Percentiles rank a stretch among this genome's conserved stretches.
phyloP scores from a whole-genome alignment of 2,113 vertebrate species.

The Grus americana region DNA sequence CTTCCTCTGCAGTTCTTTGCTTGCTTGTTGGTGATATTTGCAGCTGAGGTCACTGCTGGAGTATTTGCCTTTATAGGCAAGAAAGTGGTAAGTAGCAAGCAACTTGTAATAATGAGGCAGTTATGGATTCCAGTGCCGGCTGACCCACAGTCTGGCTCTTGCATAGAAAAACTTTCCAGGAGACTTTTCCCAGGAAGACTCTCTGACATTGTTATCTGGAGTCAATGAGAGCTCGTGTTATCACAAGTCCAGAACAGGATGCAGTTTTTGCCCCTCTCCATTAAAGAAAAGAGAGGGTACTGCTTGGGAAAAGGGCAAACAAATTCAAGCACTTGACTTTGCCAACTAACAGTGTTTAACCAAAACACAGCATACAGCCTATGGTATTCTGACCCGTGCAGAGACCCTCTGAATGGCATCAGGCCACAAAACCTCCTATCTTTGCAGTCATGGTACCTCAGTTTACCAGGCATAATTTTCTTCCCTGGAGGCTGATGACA shows the following conservation, averaged over 20 bases:
- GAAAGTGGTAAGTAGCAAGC: constrained; percentile 80
- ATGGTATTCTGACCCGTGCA: neutral
- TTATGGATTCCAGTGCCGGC: neutral
- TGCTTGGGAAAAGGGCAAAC: neutral
- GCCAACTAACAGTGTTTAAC: neutral
- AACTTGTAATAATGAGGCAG: neutral
- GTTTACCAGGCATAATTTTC: neutral
- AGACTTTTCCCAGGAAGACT: neutral
- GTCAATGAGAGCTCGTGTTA: neutral
- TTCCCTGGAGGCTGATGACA: neutral
- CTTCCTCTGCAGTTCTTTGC: constrained; percentile 88
- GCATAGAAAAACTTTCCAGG: neutral
- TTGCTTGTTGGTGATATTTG: constrained; percentile 95
- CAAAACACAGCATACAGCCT: neutral
- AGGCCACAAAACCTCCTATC: neutral
- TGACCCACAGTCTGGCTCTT: neutral
- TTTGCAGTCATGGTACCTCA: neutral
- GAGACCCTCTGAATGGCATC: neutral
- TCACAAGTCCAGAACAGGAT: neutral
- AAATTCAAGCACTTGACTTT: neutral
- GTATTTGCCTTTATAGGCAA: constrained; percentile 97
- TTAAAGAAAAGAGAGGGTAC: neutral
- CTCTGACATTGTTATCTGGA: neutral
- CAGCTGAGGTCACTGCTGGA: constrained; percentile 92
- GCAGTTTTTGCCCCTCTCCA: neutral